phyloP scores from a whole-genome alignment of 2,888 invertebrate species.

The Hydrotaea diabolus region DNA sequence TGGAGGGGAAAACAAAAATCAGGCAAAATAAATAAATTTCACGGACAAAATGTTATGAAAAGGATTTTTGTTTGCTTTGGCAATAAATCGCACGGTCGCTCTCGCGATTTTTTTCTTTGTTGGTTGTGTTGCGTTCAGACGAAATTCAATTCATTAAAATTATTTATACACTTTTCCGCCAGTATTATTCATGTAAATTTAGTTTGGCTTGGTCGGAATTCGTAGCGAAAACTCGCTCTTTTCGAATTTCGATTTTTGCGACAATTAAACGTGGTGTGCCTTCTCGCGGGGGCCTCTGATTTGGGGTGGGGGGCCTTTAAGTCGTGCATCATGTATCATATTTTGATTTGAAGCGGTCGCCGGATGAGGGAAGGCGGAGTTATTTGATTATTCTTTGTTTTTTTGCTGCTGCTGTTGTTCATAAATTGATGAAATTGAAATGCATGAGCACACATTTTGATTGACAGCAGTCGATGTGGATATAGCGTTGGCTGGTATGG shows the following conservation, averaged over 20 bases:
- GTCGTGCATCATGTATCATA: not conserved
- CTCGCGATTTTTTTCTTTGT: too few relatives aligned
- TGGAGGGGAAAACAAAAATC: not conserved
- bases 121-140: too few relatives aligned
- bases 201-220: not conserved
- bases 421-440: slow-evolving; percentile 32
- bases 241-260: not conserved
- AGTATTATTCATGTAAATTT: slow-evolving; percentile 17
- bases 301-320: not conserved
- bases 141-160: slow-evolving; percentile 22
- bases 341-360: not conserved
- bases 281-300: not conserved
- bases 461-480: not conserved
- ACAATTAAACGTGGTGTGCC: not conserved
- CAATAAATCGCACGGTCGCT: not conserved
- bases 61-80: not conserved
- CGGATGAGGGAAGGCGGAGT: not conserved
- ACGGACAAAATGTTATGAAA: not conserved
- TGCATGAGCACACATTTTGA: slow-evolving; percentile 24
- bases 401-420: not conserved
- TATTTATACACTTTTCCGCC: slow-evolving; percentile 16
- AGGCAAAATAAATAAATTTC: not conserved
- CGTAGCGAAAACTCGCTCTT: not conserved
- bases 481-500: not conserved
- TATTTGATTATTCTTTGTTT: not conserved